Percentiles rank a stretch among this genome's conserved stretches.
These are phyloP conservation scores for Pungitius pungitius DNA, from an alignment of 2,113 vertebrate genomes.

Conservation along the genomic window DNA sequence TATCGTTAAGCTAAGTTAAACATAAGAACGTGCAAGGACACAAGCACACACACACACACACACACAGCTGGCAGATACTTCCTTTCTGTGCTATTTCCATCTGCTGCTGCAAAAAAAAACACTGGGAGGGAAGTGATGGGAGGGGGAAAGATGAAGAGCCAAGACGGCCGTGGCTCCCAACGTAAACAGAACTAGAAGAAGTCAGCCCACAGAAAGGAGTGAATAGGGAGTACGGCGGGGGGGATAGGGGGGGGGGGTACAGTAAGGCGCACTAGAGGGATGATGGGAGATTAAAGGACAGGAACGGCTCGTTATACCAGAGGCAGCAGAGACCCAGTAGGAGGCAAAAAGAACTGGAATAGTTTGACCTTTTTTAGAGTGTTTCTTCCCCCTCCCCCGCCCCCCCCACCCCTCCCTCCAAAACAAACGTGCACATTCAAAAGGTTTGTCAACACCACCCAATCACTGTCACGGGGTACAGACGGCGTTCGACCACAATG, in stretches of 20 bases:
- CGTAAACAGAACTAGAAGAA: constrained; percentile 55
- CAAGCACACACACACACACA: constrained; percentile 34
- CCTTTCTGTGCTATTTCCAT: constrained; percentile 77
- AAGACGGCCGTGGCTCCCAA: constrained; percentile 7
- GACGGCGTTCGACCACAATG: constrained; percentile 35
- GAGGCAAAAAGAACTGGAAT: constrained; percentile 67
- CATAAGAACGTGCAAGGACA: constrained; percentile 40
- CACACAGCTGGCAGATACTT: constrained; percentile 61
- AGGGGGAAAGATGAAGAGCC: constrained; percentile 34
- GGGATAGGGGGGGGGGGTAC: too few relatives aligned
- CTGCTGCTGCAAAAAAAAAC: constrained; percentile 75
- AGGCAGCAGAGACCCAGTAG: constrained; percentile 21
- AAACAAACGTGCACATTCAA: constrained; percentile 10
- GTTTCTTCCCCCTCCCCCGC: constrained; percentile 55
- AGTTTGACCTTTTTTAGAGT: constrained; percentile 82
- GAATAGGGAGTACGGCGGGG: not conserved
- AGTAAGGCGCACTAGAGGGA: not conserved
- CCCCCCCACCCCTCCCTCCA: constrained; percentile 27
- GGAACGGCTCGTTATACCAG: constrained; percentile 1
- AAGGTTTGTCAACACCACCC: constrained; percentile 26
- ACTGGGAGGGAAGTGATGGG: constrained; percentile 25
- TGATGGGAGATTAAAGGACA: not conserved
- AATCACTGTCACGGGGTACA: constrained; percentile 33
- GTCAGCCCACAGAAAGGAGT: not conserved
- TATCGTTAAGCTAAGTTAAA: constrained; percentile 53